phyloP scores from a whole-genome alignment of 2,113 vertebrate species.

The Erpornis zantholeuca region DNA sequence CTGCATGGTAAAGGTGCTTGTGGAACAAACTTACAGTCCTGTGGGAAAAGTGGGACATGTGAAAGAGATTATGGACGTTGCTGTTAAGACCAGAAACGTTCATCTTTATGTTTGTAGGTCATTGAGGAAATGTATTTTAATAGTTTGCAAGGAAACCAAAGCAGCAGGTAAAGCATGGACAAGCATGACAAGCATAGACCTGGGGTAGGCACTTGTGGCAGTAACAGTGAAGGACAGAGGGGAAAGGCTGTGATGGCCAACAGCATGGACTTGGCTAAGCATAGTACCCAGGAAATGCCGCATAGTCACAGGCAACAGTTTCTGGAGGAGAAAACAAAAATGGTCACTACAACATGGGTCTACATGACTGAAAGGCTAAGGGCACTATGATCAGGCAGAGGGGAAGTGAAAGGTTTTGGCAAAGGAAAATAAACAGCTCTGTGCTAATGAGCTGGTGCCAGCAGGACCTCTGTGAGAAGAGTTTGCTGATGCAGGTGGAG shows the following conservation, averaged over 20 bases:
- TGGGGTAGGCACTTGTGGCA: neutral
- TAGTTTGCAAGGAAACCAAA: neutral
- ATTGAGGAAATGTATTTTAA: neutral
- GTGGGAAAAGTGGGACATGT: neutral
- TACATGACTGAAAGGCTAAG: neutral
- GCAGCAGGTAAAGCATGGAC: neutral
- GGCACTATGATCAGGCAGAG: neutral
- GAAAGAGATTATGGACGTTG: neutral
- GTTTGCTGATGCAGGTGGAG: neutral
- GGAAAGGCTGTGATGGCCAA: neutral
- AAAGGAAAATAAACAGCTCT: neutral
- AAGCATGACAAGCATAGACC: neutral
- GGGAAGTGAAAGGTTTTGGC: neutral
- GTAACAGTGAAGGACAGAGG: neutral
- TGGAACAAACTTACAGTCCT: neutral
- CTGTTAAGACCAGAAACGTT: neutral
- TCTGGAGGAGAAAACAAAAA: neutral
- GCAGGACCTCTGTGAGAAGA: neutral
- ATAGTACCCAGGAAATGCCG: neutral
- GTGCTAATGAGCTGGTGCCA: slow-evolving; percentile 7
- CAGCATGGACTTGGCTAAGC: neutral
- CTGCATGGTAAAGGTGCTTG: neutral
- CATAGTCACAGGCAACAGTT: neutral
- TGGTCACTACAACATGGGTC: neutral
- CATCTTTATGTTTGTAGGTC: neutral